Evolutionary conservation across 2,888 invertebrate species (phyloP).

Genomic region (Tetrapedia diversipes): DNA sequence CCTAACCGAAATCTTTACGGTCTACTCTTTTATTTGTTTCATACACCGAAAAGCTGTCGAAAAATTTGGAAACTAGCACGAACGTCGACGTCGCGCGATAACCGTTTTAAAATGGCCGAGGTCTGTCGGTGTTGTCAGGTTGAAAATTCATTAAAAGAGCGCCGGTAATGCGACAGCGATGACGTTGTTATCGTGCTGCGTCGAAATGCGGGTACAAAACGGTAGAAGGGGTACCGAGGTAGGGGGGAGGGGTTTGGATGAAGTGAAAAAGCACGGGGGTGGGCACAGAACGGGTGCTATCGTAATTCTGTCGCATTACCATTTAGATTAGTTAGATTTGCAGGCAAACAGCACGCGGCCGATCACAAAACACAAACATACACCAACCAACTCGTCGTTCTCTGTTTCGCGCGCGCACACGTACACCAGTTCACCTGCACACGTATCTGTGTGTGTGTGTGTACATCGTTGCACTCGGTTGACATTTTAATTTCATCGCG

Average conservation of each 20-base stretch:
- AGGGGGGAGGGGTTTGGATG: background rate
- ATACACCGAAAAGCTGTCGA: background rate
- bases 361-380: slow-evolving; percentile 77
- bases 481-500: slow-evolving; percentile 81
- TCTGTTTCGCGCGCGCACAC: slow-evolving; percentile 1
- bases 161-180: slow-evolving; percentile 65
- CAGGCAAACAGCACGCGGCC: slow-evolving; percentile 75
- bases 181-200: slow-evolving; percentile 54
- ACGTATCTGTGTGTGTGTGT: no score
- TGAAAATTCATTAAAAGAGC: slow-evolving; percentile 70
- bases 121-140: slow-evolving; percentile 58
- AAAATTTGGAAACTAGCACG: background rate
- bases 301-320: slow-evolving; percentile 77
- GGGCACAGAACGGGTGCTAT: slow-evolving; percentile 48
- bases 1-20: no score
- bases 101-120: slow-evolving; percentile 56
- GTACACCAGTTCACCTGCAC: background rate
- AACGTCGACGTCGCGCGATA: background rate
- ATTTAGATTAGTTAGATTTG: slow-evolving; percentile 80
- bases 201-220: slow-evolving; percentile 49
- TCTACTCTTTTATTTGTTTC: no score
- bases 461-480: slow-evolving; percentile 41
- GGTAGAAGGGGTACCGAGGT: no score
- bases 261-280: background rate
- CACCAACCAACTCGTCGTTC: slow-evolving; percentile 55